phyloP scores from a whole-genome alignment of 2,113 vertebrate genomes.

The Tympanuchus pallidicinctus region DNA sequence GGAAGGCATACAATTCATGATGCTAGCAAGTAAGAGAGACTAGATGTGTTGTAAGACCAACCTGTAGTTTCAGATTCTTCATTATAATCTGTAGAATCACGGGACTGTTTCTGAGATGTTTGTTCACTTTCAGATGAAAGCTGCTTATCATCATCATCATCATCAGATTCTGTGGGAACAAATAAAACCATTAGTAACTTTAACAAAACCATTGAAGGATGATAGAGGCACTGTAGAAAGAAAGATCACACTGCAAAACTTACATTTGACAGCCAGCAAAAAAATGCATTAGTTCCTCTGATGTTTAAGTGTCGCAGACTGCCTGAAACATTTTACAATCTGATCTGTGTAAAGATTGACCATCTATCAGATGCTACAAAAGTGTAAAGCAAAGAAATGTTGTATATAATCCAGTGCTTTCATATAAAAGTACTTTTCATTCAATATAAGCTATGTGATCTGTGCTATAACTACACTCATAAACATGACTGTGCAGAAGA shows the following conservation, averaged over 20 bases:
- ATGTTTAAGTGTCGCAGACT: neutral
- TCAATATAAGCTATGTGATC: neutral
- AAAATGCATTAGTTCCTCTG: neutral
- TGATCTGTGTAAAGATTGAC: neutral
- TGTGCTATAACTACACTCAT: neutral
- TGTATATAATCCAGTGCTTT: neutral
- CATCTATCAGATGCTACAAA: neutral
- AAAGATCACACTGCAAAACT: neutral
- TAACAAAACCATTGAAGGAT: neutral
- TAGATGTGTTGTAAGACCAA: neutral
- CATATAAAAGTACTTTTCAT: neutral
- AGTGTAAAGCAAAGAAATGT: neutral
- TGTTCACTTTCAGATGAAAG: neutral
- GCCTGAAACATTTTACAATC: neutral
- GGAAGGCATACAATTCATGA: neutral
- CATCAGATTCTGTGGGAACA: neutral
- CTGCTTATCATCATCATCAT: neutral
- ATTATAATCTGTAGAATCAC: neutral
- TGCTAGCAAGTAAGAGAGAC: neutral
- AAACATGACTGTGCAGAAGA: neutral
- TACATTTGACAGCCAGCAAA: neutral
- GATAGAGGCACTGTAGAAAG: neutral
- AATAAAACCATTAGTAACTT: neutral
- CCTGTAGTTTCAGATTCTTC: neutral
- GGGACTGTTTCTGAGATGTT: neutral